These are phyloP conservation scores for Gadopsis bispinosus DNA, from an alignment of 2,797 vertebrate genomes.

Conservation along the genomic window DNA sequence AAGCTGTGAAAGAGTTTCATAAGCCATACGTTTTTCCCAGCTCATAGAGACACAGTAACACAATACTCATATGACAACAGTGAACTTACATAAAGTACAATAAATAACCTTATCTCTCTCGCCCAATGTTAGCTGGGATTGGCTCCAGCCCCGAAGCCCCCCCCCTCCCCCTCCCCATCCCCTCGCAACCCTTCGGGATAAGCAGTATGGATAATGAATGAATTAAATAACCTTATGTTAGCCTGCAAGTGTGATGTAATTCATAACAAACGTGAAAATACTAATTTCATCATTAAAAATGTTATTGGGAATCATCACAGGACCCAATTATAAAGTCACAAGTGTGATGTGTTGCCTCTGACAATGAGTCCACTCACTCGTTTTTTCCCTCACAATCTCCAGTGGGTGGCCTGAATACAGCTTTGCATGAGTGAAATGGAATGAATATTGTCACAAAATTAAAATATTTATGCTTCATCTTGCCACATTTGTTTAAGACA, in stretches of 20 bases:
- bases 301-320: background rate
- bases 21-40: background rate
- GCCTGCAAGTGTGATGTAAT: background rate
- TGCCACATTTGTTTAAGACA: background rate
- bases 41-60: background rate
- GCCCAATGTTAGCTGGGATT: no score
- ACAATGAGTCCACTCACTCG: background rate
- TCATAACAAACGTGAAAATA: background rate
- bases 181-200: no score
- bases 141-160: no score
- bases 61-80: background rate
- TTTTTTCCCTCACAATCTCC: conserved; percentile 1
- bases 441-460: background rate
- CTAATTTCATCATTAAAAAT: background rate
- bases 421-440: background rate
- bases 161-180: no score
- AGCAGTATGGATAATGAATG: no score
- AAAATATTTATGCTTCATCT: background rate
- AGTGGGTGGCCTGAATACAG: background rate
- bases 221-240: background rate
- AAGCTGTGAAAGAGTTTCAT: conserved; percentile 48
- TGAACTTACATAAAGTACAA: background rate
- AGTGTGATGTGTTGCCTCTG: background rate
- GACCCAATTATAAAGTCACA: conserved; percentile 4
- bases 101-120: background rate